Evolutionary conservation across 2,888 invertebrate species (phyloP), one percentile per base, ranked within the genome.

Genomic region (Pherbina coryleti): DNA sequence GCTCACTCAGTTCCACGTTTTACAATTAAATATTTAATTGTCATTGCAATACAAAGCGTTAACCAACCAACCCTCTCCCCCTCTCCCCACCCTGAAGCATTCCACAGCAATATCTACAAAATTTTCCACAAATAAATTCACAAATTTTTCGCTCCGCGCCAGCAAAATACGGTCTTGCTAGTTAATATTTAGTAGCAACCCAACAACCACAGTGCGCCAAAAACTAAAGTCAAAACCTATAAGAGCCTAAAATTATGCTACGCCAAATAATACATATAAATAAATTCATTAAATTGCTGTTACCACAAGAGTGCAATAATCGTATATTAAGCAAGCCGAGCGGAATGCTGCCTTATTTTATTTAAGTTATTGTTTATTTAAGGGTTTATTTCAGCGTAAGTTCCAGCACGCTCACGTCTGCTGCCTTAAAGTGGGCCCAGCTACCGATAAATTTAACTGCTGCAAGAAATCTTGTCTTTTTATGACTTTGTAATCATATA

Each of bases 401-500:
- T 53, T 71, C 57, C 34, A 49, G 53, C 60, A 17, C 60, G 17
- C 72, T 14, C 25, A 5, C 11, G 7, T 1, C 44, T 44, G 44
- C 11, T 11, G 44, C 3, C 44, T 11, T 11, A 44, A 44, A 44
- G 49, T 60, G 49, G 31, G 51, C 28, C 49, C 62, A 19, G 44
- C 44, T 34, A 22, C 44, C 57, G 31, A n/a, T 55, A 34, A n/a
- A 77, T 53, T 19, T 11, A 17, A 8, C 49, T 25, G 53, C 31
- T 31, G 22, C 14, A 14, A 17, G 37, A 75, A 64, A 62, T 76
- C 57, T 55, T 60, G 49, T 19, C 19, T 7, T 86, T 84, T 82
- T 82, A 84, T 83, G 81, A 83, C 83, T 83, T 84, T 83, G 86
- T 86, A 86, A 86, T 86, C 85, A 82, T 83, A 84, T 85, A 83